Base-by-base conservation (phyloP, 1,140 invertebrate genomes). In the Lepidotrigona ventralis region DNA sequence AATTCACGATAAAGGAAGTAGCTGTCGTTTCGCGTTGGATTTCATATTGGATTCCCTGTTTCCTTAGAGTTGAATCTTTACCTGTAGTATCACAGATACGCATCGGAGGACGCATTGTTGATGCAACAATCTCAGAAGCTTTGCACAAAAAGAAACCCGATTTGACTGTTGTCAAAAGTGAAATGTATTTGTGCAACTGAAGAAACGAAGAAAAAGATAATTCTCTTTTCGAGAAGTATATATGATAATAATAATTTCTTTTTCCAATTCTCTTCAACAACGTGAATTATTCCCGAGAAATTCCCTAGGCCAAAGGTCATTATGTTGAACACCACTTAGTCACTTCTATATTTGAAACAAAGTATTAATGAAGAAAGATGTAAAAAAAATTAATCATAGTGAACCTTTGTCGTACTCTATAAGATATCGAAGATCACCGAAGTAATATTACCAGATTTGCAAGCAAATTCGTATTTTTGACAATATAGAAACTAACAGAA, bases 171-270 rank as follows among this genome's bases (percentile, higher is more conserved):
- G 33, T 11, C 26, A 54, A 72, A 54, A 11, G 23, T 29, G 19
- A n/a, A 72, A 56, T 72, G 21, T 23, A 6, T 23, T 71, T 19
- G 46, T 0, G 21, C 1, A 46, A n/a, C 11, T 11, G n/a, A 9
- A 51, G 21, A 51, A 0, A 21, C 4, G 3, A 51, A 0, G 9
- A 1, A 0, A 0, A 1, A 11, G 14, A 51, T 11, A 51, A 15
- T 69, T 33, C n/a, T 5, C 21, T 8, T 12, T 26, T 19, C 2
- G 8, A 26, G 2, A 26, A 11, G 29, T 15, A 17, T 19, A 23
- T 2, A 60, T 3, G 2, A 69, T 1, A 23, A 39, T 69, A 46
- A 14, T 0, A n/a, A 5, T 46, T n/a, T 69, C 33, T 39, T 46
- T 6, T 15, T 0, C 1, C 1, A 12, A 15, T 46, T 15, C 23